phyloP scores from a whole-genome alignment of 2,113 vertebrate species.

The Caranx melampygus region DNA sequence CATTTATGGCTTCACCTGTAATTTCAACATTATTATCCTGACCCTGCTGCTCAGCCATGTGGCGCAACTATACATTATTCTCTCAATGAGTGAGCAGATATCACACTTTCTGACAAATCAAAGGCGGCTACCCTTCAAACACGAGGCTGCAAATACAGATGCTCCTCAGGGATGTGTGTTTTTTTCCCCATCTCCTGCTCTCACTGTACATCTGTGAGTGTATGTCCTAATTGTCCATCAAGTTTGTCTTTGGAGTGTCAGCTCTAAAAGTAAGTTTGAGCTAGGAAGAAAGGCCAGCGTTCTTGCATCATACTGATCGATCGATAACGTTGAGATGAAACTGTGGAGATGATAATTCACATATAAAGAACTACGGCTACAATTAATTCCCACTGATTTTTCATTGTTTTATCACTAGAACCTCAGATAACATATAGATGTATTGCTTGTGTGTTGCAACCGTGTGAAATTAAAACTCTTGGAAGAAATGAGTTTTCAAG shows the following conservation, averaged over 20 bases:
- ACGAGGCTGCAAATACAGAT: conserved; percentile 30
- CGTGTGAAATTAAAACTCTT: too few relatives aligned
- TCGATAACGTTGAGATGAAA: neutral
- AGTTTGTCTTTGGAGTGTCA: neutral
- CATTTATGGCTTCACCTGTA: conserved; percentile 28
- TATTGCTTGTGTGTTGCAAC: neutral
- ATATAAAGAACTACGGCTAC: neutral
- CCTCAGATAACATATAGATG: neutral
- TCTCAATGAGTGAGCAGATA: conserved; percentile 40
- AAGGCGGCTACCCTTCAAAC: conserved; percentile 59
- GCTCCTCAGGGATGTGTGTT: conserved; percentile 12
- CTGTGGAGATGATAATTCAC: neutral
- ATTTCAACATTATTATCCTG: conserved; percentile 30
- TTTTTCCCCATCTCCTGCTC: conserved; percentile 4
- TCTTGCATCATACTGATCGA: neutral
- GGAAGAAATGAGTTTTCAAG: too few relatives aligned
- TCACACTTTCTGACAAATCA: conserved; percentile 48
- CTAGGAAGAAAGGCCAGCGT: neutral
- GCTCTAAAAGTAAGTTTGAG: neutral
- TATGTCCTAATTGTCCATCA: conserved; percentile 15
- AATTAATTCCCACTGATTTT: neutral
- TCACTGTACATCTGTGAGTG: neutral
- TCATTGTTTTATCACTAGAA: neutral
- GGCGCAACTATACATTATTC: conserved; percentile 32
- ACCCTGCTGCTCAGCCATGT: conserved; percentile 26